phyloP scores from a whole-genome alignment of 2,797 vertebrate species.

The Sandelia bainsii region DNA sequence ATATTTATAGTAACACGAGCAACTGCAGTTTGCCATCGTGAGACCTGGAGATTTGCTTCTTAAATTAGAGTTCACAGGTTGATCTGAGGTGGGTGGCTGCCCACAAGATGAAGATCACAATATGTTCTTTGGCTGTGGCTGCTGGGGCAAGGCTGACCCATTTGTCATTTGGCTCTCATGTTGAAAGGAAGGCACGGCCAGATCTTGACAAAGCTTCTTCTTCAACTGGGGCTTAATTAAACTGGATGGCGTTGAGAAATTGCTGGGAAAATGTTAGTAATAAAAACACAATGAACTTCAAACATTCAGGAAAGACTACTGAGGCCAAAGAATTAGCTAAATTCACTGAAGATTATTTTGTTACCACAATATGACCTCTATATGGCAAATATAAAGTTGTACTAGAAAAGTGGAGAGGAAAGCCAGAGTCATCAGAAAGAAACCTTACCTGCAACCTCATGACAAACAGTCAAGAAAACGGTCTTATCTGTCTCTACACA shows the following conservation, averaged over 20 bases:
- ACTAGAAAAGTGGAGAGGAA: too few species aligned
- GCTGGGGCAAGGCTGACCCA: constrained; percentile 48
- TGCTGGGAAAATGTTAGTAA: background rate
- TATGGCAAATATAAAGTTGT: too few species aligned
- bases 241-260: background rate
- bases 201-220: constrained; percentile 1
- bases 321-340: too few species aligned
- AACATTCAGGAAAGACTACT: too few species aligned
- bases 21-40: constrained; percentile 31
- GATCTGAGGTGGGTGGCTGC: constrained; percentile 35
- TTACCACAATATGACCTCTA: too few species aligned
- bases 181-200: constrained; percentile 33
- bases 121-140: constrained; percentile 49
- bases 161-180: constrained; percentile 54
- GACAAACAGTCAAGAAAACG: too few species aligned
- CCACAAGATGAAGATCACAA: constrained; percentile 56
- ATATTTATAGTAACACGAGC: constrained; percentile 28
- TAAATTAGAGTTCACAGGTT: constrained; percentile 54
- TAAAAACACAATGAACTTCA: background rate
- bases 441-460: too few species aligned
- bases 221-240: background rate
- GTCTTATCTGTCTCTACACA: too few species aligned
- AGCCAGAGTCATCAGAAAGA: too few species aligned
- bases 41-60: constrained; percentile 53
- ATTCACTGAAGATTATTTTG: too few species aligned